These are phyloP conservation scores for Amorpha juglandis DNA, from an alignment of 2,888 invertebrate species.

Conservation along the genomic window DNA sequence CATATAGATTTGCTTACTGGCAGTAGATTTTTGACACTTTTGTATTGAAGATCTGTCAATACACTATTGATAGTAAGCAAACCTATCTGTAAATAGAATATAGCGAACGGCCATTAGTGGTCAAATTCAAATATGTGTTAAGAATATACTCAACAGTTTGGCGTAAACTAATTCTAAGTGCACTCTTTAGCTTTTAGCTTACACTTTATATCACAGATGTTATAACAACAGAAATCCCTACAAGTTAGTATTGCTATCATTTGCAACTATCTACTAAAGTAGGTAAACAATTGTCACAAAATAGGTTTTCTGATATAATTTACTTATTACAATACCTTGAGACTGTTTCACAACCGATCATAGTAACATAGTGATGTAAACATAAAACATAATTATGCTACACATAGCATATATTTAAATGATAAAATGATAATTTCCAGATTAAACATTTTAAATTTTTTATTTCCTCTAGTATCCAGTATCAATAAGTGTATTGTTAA, in stretches of 20 bases:
- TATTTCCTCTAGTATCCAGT: background rate
- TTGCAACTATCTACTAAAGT: constrained; percentile 37
- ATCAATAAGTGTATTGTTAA: background rate
- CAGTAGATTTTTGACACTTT: too few species aligned
- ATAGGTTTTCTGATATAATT: constrained; percentile 57
- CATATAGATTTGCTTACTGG: too few species aligned
- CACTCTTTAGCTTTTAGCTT: too few species aligned
- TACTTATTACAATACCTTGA: constrained; percentile 37
- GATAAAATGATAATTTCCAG: background rate
- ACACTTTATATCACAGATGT: background rate
- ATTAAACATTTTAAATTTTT: background rate
- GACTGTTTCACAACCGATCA: constrained; percentile 41
- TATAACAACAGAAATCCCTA: constrained; percentile 42
- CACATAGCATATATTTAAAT: background rate
- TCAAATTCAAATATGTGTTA: too few species aligned
- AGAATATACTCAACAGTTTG: too few species aligned
- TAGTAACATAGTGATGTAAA: background rate
- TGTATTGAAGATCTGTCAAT: too few species aligned
- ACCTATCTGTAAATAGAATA: too few species aligned
- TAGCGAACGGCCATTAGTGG: too few species aligned
- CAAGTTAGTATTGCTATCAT: constrained; percentile 58
- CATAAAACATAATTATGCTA: background rate
- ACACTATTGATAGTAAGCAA: too few species aligned
- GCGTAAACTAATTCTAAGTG: too few species aligned
- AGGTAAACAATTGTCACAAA: constrained; percentile 66